A percentile compares a stretch with the other conserved stretches of the same genome.
These are phyloP conservation scores for Pipra filicauda DNA, from an alignment of 2,113 vertebrate genomes.

Conservation along the genomic window DNA sequence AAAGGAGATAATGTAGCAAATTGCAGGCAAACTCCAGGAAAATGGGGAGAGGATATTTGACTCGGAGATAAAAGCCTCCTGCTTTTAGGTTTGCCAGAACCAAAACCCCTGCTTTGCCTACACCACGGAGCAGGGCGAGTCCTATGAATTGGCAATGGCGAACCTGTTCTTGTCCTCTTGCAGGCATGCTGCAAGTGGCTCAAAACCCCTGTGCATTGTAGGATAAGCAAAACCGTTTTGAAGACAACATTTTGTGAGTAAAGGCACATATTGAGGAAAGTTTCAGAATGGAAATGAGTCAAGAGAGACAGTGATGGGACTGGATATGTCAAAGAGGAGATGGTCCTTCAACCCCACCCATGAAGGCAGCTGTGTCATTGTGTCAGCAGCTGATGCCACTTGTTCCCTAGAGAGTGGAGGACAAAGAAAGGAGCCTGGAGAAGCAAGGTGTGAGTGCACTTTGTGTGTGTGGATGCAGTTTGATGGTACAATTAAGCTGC, in stretches of 20 bases:
- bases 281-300: neutral
- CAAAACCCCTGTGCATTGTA: neutral
- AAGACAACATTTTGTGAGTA: neutral
- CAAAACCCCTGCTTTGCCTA: neutral
- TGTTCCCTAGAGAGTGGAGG: neutral
- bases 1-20: neutral
- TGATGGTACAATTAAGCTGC: neutral
- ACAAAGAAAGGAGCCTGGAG: neutral
- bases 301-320: neutral
- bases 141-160: neutral
- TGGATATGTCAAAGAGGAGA: neutral
- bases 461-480: neutral
- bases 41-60: neutral
- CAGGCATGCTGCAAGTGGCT: neutral
- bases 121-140: rapidly evolving
- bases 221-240: neutral
- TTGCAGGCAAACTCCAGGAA: neutral
- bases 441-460: neutral
- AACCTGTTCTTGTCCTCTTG: neutral
- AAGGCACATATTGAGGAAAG: neutral
- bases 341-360: neutral
- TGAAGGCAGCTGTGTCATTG: rapidly evolving
- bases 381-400: neutral
- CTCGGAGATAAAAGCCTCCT: neutral
- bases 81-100: neutral